These are phyloP conservation scores for Prenolepis imparis DNA, from an alignment of 2,888 invertebrate genomes.

Conservation along the genomic window DNA sequence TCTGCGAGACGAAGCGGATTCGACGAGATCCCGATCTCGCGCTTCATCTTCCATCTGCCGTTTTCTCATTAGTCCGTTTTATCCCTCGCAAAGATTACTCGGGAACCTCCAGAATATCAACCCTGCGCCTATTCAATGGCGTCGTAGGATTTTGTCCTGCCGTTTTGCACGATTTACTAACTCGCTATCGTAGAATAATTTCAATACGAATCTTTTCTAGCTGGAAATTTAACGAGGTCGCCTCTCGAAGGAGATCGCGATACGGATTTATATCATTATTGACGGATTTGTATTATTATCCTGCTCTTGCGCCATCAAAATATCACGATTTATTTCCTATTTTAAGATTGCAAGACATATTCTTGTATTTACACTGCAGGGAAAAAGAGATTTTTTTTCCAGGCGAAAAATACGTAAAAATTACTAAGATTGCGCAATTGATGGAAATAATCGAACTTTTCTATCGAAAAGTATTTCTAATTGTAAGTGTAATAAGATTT, in stretches of 20 bases:
- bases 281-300: slow-evolving; percentile 72
- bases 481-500: too few relatives aligned
- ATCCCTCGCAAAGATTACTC: slow-evolving; percentile 28
- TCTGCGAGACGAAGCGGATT: slow-evolving; percentile 55
- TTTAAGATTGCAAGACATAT: not conserved
- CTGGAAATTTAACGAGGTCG: slow-evolving; percentile 82
- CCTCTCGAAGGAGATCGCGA: slow-evolving; percentile 71
- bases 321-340: not conserved
- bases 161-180: too few relatives aligned
- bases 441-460: not conserved
- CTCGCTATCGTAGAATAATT: slow-evolving; percentile 80
- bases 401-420: not conserved
- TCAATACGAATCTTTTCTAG: slow-evolving; percentile 78
- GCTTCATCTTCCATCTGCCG: slow-evolving; percentile 47
- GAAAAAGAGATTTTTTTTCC: not conserved
- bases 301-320: slow-evolving; percentile 19
- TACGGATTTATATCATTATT: slow-evolving; percentile 69
- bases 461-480: not conserved
- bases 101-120: slow-evolving; percentile 15
- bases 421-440: not conserved
- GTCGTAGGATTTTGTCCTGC: too few relatives aligned
- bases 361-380: not conserved
- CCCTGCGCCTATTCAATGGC: too few relatives aligned
- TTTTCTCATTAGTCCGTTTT: slow-evolving; percentile 6
- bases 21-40: slow-evolving; percentile 66